Evolutionary conservation across 1,140 invertebrate species (phyloP), one percentile per base, ranked within the genome.

Genomic region (Holcopasites calliopsidis): DNA sequence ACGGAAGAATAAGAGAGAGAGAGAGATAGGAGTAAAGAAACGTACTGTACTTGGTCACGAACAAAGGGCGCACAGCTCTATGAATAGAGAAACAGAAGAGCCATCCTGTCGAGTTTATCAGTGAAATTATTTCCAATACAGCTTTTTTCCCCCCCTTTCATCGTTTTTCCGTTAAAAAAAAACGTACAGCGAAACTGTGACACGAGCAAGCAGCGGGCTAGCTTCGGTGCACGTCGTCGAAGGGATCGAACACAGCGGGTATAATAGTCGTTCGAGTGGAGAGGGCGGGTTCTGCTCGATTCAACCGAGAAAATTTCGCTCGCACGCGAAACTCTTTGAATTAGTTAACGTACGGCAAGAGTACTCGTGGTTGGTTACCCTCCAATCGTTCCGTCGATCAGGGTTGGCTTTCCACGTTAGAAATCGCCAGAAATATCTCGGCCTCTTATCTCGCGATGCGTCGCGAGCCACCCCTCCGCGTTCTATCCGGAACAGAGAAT

Each of bases 371-470:
- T n/a, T n/a, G n/a, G n/a, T n/a, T 57, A 6, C n/a, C 23, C 57
- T 69, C 11, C 18, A 28, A 57, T 69, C 18, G 10, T 10, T 60
- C 11, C 6, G n/a, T 70, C 42, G 18, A 70, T 49, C 40, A 31
- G 8, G 11, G 18, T 8, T 31, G 0, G 11, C 11, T 18, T 55
- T 40, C 26, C n/a, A 13, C 52, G n/a, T 57, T 33, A n/a, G 23
- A 44, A 69, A 31, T 42, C 52, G 33, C 26, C 50, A 69, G 50
- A 31, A 69, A 69, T 69, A 57, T 31, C 23, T 54, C n/a, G n/a
- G n/a, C n/a, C n/a, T n/a, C n/a, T n/a, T n/a, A n/a, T n/a, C n/a
- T n/a, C n/a, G n/a, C n/a, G n/a, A n/a, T n/a, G n/a, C n/a, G n/a
- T n/a, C n/a, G n/a, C n/a, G n/a, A n/a, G n/a, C n/a, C n/a, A n/a